phyloP scores from a whole-genome alignment of 2,113 vertebrate genomes.

The Dicaeum eximium region DNA sequence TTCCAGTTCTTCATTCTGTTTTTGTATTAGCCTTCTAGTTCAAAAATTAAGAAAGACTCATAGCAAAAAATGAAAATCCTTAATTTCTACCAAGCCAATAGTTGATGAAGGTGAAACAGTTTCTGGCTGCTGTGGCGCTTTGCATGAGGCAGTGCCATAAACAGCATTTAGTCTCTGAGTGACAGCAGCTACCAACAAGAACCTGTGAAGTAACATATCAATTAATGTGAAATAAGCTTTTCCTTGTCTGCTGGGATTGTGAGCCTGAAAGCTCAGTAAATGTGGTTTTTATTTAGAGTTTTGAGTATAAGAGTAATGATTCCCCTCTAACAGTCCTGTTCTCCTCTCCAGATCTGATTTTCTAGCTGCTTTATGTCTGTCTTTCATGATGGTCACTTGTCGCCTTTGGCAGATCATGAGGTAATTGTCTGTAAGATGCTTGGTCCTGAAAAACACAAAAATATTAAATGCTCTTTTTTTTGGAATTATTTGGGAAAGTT shows the following conservation, averaged over 20 bases:
- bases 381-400: not conserved
- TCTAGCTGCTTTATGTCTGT: not conserved
- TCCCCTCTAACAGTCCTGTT: not conserved
- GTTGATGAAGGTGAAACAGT: not conserved
- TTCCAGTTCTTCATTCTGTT: not conserved
- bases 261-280: not conserved
- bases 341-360: not conserved
- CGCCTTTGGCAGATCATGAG: not conserved
- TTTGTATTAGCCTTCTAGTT: not conserved
- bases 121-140: not conserved
- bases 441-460: not conserved
- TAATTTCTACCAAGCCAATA: not conserved
- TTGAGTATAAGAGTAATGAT: not conserved
- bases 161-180: not conserved
- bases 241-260: not conserved
- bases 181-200: not conserved
- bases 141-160: not conserved
- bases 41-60: not conserved
- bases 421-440: not conserved
- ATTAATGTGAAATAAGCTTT: not conserved
- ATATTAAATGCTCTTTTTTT: not conserved
- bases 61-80: not conserved
- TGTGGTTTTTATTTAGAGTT: not conserved
- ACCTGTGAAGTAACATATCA: not conserved
- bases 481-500: not conserved